These are phyloP conservation scores for Spea multiplicata DNA, from an alignment of 2,113 vertebrate species.

Conservation along the genomic window DNA sequence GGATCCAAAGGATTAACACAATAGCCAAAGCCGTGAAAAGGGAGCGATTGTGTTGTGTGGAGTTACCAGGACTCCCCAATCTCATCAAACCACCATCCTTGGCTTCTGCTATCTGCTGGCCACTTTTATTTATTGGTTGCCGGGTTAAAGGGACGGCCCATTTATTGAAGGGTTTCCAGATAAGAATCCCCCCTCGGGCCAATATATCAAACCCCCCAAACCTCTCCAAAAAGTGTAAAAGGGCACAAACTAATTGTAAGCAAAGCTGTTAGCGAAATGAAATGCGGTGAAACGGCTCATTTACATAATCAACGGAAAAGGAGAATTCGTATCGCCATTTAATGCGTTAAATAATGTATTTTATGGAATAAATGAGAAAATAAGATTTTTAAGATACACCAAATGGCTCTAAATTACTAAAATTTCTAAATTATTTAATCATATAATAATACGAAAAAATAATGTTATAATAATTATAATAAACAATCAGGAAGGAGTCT, in stretches of 20 bases:
- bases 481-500: no score
- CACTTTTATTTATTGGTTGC: constrained; percentile 16
- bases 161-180: constrained; percentile 17
- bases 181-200: constrained; percentile 27
- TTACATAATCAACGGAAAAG: no score
- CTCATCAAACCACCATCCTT: constrained; percentile 30
- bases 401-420: no score
- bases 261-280: background rate
- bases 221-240: constrained; percentile 27
- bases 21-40: background rate
- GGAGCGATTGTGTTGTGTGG: background rate
- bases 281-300: no score
- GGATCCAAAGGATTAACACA: constrained; percentile 15
- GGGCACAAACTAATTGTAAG: constrained; percentile 18
- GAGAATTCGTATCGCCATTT: no score
- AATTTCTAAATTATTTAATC: no score
- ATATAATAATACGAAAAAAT: no score
- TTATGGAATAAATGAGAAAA: no score
- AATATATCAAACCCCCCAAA: constrained; percentile 32
- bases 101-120: constrained; percentile 23
- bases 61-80: constrained; percentile 29
- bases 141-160: constrained; percentile 28
- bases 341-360: no score
- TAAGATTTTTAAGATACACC: no score
- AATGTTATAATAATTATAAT: no score